Evolutionary conservation across 2,888 invertebrate species (phyloP).

Genomic region (Bugulina stolonifera): DNA sequence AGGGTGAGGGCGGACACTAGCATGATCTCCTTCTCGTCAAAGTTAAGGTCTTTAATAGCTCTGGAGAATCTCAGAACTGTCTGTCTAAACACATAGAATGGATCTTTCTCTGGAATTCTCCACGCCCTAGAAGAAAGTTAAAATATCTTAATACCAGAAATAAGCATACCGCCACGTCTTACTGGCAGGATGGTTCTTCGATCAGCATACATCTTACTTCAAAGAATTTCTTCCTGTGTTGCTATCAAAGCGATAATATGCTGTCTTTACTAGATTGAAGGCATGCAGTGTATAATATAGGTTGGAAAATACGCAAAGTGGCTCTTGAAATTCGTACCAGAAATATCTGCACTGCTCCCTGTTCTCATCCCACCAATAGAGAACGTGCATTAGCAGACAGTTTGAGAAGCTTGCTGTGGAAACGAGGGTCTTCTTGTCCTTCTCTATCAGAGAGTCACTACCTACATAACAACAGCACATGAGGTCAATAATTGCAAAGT

Average conservation of each 20-base stretch:
- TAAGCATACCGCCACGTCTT: too few species aligned
- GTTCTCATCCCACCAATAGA: slow-evolving; percentile 23
- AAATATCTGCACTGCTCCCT: slow-evolving; percentile 22
- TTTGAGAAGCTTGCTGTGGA: slow-evolving; percentile 21
- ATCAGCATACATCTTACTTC: too few species aligned
- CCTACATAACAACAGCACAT: neutral
- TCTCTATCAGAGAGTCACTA: slow-evolving; percentile 5
- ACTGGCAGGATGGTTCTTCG: too few species aligned
- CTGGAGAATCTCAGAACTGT: slow-evolving; percentile 19
- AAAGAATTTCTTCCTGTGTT: too few species aligned
- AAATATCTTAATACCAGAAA: too few species aligned
- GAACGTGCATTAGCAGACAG: slow-evolving; percentile 18
- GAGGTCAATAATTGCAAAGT: too few species aligned
- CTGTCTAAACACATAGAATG: slow-evolving; percentile 18
- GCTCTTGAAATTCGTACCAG: slow-evolving; percentile 1
- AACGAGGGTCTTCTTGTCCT: slow-evolving; percentile 15
- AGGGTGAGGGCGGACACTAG: slow-evolving; percentile 11
- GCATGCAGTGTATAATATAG: too few species aligned
- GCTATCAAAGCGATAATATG: too few species aligned
- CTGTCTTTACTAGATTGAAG: too few species aligned
- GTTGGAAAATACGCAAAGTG: too few species aligned
- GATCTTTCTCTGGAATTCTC: slow-evolving; percentile 24
- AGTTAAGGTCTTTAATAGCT: slow-evolving; percentile 19
- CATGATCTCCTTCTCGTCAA: slow-evolving; percentile 21
- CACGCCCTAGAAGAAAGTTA: slow-evolving; percentile 20